Evolutionary conservation across 2,888 invertebrate genomes (phyloP), one percentile per base, ranked within the genome.

Genomic region (Campaea margaritaria): DNA sequence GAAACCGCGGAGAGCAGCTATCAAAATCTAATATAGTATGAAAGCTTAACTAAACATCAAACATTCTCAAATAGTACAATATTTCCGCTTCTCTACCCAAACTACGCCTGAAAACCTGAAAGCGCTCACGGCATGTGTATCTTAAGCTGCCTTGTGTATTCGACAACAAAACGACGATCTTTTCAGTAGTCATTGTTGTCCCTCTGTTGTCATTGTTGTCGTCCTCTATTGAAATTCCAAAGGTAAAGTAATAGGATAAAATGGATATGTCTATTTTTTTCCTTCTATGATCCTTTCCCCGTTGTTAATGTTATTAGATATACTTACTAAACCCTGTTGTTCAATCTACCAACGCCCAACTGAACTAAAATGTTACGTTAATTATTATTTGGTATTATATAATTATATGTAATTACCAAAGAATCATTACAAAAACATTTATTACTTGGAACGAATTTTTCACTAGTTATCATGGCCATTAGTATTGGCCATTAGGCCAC

Each of bases 221-320:
- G 21, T 76, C 90, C 89, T 61, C 46, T 31, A 13, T 46, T 21
- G 21, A 9, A 27, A 49, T 39, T 49, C 14, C 15, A 21, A 36
- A 47, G 81, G 80, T 65, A 93, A 72, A n/a, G 36, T 69, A 57
- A 91, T 80, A 5, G 92, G 65, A 7, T 83, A 21, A 49, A 49
- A 31, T 27, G 15, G 10, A 41, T 7, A 14, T 46, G 39, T 38
- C 38, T 86, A 56, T 87, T 91, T 0, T 82, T 93, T 45, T 28
- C 45, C 11, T 31, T 14, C 2, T 13, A 31, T 10, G 45, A 13
- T 28, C 28, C 5, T 44, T 44, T 3, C 11, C 43, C 12, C n/a
- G 13, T 31, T 45, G 7, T 16, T 14, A 14, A 27, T 44, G 15
- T 13, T 45, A 45, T 13, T 9, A 31, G n/a, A n/a, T n/a, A n/a